These are phyloP conservation scores for Saxidomus purpurata DNA, from an alignment of 1,140 invertebrate genomes.

Conservation along the genomic window DNA sequence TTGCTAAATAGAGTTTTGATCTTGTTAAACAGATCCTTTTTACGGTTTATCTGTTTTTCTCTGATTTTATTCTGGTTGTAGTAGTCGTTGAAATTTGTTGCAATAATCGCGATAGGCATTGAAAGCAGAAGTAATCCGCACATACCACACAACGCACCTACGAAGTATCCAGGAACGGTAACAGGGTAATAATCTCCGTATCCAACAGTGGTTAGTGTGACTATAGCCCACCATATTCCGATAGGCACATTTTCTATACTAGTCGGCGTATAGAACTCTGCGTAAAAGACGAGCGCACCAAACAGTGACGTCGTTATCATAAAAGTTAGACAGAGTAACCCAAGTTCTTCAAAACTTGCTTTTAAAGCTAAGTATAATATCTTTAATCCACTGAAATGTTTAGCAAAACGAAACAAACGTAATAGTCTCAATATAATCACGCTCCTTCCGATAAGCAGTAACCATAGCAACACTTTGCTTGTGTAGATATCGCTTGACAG, in stretches of 20 bases:
- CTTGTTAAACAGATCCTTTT: slow-evolving; percentile 47
- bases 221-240: slow-evolving; percentile 98
- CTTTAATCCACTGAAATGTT: slow-evolving; percentile 65
- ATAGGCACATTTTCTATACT: slow-evolving; percentile 92
- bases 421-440: slow-evolving; percentile 68
- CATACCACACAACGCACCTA: slow-evolving; percentile 94
- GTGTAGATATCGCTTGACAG: neutral
- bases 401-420: slow-evolving; percentile 68
- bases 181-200: slow-evolving; percentile 90
- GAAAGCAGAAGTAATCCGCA: slow-evolving; percentile 95
- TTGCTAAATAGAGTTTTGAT: slow-evolving; percentile 46
- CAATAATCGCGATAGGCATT: slow-evolving; percentile 95
- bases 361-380: slow-evolving; percentile 80
- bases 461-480: slow-evolving; percentile 36
- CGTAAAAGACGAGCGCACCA: slow-evolving; percentile 76
- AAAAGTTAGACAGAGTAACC: slow-evolving; percentile 76
- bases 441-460: slow-evolving; percentile 41
- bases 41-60: slow-evolving; percentile 39
- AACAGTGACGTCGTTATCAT: slow-evolving; percentile 75
- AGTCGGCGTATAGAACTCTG: slow-evolving; percentile 70
- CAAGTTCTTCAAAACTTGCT: slow-evolving; percentile 76
- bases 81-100: slow-evolving; percentile 91
- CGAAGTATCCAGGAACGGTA: slow-evolving; percentile 84
- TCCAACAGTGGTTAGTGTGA: slow-evolving; percentile 99
- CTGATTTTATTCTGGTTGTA: slow-evolving; percentile 66